Evolutionary conservation across 2,888 invertebrate genomes (phyloP), one percentile per base, ranked within the genome.

Genomic region (Meghimatium bilineatum): DNA sequence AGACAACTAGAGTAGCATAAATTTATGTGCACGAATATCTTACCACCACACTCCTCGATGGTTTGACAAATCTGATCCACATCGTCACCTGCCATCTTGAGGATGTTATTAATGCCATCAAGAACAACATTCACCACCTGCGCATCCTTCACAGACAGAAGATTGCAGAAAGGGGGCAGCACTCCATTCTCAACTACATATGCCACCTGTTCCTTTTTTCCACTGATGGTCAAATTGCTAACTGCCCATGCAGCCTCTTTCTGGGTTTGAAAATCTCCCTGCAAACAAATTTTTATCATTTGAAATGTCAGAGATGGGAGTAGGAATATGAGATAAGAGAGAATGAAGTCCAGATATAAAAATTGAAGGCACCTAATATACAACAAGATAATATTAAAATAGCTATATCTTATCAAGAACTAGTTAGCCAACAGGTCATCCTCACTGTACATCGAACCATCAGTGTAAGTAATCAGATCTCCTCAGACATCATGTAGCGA

Each of bases 221-320:
- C 99, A 90, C 98, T 98, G 93, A 99, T 98, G 90, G 99, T 99
- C 89, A 99, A 95, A 95, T 99, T 99, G 93, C 98, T 98, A 86
- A 99, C 98, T 20, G 99, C 99, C 99, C 99, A 99, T 0, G 99
- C 99, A 0, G 99, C 99, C 94, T 99, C 99, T 94, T 99, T 99
- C 94, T 99, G 98, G 26, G 99, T 99, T 95, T 98, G 98, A 95
- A 99, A 99, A 94, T 99, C 99, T 84, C 96, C 95, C 95, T 95
- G 89, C 26, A 90, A 90, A 75, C 49, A 44, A 32, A 26, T 5
- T 44, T 44, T 5, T 44, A 44, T 17, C 44, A 32, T 10, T 69
- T 34, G 0, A 34, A 34, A 29, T 14, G 14, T 10, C 69, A 69
- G 20, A 69, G 17, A 32, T 44, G 44, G n/a, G n/a, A n/a, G n/a